Conservation (phyloP, 2,888 invertebrate species). For the Lepetodrilus schrolli region DNA sequence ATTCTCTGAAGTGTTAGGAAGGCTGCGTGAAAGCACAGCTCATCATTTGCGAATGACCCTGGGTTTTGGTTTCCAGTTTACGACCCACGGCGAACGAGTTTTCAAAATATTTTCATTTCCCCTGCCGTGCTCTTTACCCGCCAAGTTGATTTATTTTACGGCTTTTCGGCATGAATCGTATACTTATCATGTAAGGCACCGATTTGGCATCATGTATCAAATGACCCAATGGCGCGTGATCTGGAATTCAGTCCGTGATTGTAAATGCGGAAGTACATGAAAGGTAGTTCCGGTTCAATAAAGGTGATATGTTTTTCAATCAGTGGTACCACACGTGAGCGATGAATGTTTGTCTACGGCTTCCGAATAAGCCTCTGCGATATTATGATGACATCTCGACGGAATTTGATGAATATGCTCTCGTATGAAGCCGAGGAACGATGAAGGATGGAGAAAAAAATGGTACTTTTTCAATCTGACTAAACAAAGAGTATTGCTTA, state of each 20-base stretch:
- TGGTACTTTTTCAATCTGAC: no score
- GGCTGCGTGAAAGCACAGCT: background rate
- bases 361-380: background rate
- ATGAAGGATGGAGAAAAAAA: no score
- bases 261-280: constrained; percentile 19
- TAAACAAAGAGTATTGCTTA: no score
- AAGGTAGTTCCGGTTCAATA: constrained; percentile 20
- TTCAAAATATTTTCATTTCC: constrained; percentile 24
- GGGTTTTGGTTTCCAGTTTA: constrained; percentile 4
- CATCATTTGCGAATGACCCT: background rate
- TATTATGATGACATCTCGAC: background rate
- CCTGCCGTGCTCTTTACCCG: background rate
- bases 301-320: constrained; percentile 2
- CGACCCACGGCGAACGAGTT: constrained; percentile 15
- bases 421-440: no score
- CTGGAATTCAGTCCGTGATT: constrained; percentile 17
- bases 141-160: background rate
- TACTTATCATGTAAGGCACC: background rate
- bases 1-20: background rate
- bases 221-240: background rate
- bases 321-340: background rate
- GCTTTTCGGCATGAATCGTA: background rate
- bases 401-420: background rate
- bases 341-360: background rate
- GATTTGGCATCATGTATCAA: background rate